Percentiles rank a stretch among this genome's conserved stretches.
Evolutionary conservation across 2,797 vertebrate species (phyloP).

Genomic region (Lates japonicus): DNA sequence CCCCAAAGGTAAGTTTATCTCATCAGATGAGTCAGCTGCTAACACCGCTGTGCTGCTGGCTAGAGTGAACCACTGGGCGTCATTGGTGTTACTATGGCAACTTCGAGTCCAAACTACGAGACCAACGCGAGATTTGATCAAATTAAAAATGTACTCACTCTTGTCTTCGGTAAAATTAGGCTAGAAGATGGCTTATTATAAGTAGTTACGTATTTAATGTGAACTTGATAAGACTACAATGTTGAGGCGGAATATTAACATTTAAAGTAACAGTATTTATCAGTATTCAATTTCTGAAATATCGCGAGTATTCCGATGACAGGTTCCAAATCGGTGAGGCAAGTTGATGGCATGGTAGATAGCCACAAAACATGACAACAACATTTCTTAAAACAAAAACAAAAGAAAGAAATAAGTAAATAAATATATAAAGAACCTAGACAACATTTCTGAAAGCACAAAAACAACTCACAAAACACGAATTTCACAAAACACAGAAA

Average conservation of each 20-base stretch:
- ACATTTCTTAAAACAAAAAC: too few species aligned
- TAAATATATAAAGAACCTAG: too few species aligned
- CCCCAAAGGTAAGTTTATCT: background rate
- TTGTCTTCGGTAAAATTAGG: background rate
- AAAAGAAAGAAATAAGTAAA: too few species aligned
- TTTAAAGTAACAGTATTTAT: background rate
- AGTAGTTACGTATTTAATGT: too few species aligned
- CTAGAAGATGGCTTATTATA: too few species aligned
- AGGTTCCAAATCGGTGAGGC: background rate
- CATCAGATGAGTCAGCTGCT: background rate
- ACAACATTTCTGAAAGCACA: too few species aligned
- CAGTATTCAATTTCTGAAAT: background rate
- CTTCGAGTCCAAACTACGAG: background rate
- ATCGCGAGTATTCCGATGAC: background rate
- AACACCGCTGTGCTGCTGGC: background rate
- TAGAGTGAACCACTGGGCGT: background rate
- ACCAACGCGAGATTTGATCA: background rate
- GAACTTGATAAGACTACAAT: fast-evolving
- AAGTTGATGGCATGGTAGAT: background rate
- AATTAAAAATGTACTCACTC: background rate
- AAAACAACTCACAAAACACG: too few species aligned
- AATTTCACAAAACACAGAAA: too few species aligned
- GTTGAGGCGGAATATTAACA: fast-evolving
- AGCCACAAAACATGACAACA: too few species aligned
- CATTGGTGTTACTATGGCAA: conserved; percentile 40